A percentile compares a stretch with the other conserved stretches of the same genome.
Evolutionary conservation across 1,140 invertebrate species (phyloP).

Genomic region (Protaetia brevitarsis): DNA sequence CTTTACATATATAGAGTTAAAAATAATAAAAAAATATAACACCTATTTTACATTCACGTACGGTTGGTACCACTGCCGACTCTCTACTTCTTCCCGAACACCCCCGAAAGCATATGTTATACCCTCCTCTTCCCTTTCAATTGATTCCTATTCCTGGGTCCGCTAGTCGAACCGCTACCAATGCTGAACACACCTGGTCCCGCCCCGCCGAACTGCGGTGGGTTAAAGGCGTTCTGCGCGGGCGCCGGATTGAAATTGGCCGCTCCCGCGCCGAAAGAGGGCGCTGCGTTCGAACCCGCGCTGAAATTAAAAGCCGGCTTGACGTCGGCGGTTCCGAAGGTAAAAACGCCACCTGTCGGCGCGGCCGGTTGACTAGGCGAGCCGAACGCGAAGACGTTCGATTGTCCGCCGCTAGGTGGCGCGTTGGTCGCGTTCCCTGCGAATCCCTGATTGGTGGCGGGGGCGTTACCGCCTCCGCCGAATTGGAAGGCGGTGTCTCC

Average conservation of each 20-base stretch:
- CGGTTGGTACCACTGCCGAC: background rate
- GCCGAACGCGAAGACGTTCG: constrained; percentile 14
- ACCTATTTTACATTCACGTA: no score
- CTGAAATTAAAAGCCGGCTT: background rate
- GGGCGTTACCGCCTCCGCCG: background rate
- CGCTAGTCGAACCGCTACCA: constrained; percentile 9
- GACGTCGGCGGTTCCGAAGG: background rate
- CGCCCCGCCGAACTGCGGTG: background rate
- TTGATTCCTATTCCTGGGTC: background rate
- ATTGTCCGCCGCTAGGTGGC: background rate
- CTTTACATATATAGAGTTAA: no score
- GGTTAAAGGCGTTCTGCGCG: background rate
- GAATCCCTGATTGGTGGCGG: background rate
- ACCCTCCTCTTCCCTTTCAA: constrained; percentile 2
- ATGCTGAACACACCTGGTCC: constrained; percentile 20
- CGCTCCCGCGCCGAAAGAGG: background rate
- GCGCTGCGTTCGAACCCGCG: background rate
- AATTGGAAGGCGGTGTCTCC: background rate
- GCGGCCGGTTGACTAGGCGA: background rate
- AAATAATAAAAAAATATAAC: background rate
- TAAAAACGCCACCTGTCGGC: background rate
- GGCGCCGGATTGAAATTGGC: background rate
- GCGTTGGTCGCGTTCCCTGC: background rate
- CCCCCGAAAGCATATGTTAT: background rate
- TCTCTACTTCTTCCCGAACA: background rate